Percentiles rank a stretch among this genome's conserved stretches.
Evolutionary conservation across 2,797 vertebrate genomes (phyloP).

Genomic region (Sebastes variabilis): DNA sequence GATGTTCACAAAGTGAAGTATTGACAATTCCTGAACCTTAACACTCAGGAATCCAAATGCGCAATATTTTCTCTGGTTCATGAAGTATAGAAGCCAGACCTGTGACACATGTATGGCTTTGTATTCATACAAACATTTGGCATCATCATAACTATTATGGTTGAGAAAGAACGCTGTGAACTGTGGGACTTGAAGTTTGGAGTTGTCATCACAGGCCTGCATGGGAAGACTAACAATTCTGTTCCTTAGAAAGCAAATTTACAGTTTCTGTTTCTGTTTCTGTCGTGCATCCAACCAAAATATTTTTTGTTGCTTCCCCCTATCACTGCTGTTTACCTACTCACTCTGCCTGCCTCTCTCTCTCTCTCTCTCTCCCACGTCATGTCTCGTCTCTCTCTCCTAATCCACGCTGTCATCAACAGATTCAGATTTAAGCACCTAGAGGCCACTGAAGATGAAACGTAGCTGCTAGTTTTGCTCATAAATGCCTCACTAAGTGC

Average conservation of each 20-base stretch:
- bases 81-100: background rate
- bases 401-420: slow-evolving; percentile 57
- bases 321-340: background rate
- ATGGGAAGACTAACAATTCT: background rate
- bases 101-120: slow-evolving; percentile 8
- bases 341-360: background rate
- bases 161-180: background rate
- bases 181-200: background rate
- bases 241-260: background rate
- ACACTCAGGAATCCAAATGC: background rate
- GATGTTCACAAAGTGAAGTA: background rate
- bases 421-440: slow-evolving; percentile 53
- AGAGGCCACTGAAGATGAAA: slow-evolving; percentile 59
- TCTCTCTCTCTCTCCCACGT: background rate
- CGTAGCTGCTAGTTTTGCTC: slow-evolving; percentile 49
- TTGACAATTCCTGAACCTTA: background rate
- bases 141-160: slow-evolving; percentile 14
- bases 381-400: slow-evolving; percentile 13
- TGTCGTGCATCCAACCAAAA: background rate
- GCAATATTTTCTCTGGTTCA: background rate
- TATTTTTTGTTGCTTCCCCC: background rate
- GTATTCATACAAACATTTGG: background rate
- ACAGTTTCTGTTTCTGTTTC: slow-evolving; percentile 15
- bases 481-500: slow-evolving; percentile 51
- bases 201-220: slow-evolving; percentile 1